phyloP scores from a whole-genome alignment of 2,113 vertebrate species.

The Seriola aureovittata region DNA sequence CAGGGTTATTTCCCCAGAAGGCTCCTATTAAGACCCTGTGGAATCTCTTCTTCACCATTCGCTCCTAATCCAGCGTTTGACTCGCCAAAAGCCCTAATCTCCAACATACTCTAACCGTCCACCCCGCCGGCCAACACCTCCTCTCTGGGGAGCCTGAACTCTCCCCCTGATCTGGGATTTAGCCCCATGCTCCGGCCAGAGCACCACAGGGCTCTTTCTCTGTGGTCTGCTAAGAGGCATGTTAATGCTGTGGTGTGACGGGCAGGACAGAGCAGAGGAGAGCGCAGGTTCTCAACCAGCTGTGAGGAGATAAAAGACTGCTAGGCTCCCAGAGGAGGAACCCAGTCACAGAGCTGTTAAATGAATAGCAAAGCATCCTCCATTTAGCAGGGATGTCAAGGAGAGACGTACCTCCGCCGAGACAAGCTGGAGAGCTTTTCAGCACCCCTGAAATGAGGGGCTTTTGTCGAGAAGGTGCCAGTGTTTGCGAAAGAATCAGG shows the following conservation, averaged over 20 bases:
- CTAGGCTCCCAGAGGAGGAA: conserved; percentile 39
- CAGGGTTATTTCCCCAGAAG: conserved; percentile 33
- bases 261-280: conserved; percentile 32
- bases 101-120: conserved; percentile 49
- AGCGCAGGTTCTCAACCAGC: conserved; percentile 31
- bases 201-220: conserved; percentile 45
- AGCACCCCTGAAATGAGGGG: conserved; percentile 45
- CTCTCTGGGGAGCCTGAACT: conserved; percentile 47
- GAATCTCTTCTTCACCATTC: conserved; percentile 40
- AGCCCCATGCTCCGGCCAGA: conserved; percentile 30
- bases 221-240: conserved; percentile 42
- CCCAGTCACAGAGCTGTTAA: conserved; percentile 52
- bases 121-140: conserved; percentile 49
- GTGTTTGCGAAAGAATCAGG: conserved; percentile 54
- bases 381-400: conserved; percentile 64
- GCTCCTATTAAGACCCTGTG: conserved; percentile 38
- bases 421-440: conserved; percentile 45
- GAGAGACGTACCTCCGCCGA: conserved; percentile 44
- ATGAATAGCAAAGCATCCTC: conserved; percentile 62
- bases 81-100: conserved; percentile 64
- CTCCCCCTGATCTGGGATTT: conserved; percentile 60
- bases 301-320: conserved; percentile 56
- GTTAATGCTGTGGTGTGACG: conserved; percentile 56
- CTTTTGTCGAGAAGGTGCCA: conserved; percentile 42
- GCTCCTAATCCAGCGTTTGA: conserved; percentile 65